A percentile compares a stretch with the other conserved stretches of the same genome.
Evolutionary conservation across 2,888 invertebrate species (phyloP).

Genomic region (Elegia similella): DNA sequence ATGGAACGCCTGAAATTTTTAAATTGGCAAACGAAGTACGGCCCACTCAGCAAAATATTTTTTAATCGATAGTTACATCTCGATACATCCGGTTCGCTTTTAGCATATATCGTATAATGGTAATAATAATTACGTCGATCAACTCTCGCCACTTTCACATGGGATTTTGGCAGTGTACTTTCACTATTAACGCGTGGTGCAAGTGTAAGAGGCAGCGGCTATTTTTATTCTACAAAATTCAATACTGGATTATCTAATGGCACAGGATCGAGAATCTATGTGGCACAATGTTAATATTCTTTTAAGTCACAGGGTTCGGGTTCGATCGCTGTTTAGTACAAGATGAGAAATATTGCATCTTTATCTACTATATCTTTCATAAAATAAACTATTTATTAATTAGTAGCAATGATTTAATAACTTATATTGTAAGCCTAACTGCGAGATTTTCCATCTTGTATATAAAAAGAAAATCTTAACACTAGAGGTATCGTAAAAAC

Average conservation of each 20-base stretch:
- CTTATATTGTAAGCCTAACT: neutral
- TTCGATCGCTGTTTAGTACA: too few relatives aligned
- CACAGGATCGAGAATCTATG: too few relatives aligned
- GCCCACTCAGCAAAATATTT: conserved; percentile 16
- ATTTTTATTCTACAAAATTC: neutral
- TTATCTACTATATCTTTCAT: too few relatives aligned
- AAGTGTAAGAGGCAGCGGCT: conserved; percentile 28
- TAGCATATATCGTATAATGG: conserved; percentile 77
- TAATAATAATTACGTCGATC: conserved; percentile 81
- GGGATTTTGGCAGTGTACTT: conserved; percentile 78
- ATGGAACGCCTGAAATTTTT: neutral
- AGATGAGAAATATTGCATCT: too few relatives aligned
- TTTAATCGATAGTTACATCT: conserved; percentile 9
- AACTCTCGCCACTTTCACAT: conserved; percentile 73
- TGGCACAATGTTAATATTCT: too few relatives aligned
- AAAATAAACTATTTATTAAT: too few relatives aligned
- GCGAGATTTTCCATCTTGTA: too few relatives aligned
- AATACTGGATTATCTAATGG: neutral
- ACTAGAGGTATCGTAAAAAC: too few relatives aligned
- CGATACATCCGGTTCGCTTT: conserved; percentile 70
- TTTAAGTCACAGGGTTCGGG: too few relatives aligned
- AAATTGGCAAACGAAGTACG: conserved; percentile 1
- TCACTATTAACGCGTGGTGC: conserved; percentile 51
- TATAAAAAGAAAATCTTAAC: too few relatives aligned
- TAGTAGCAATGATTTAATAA: neutral